phyloP scores from a whole-genome alignment of 2,888 invertebrate genomes.

The Oscheius sp. region DNA sequence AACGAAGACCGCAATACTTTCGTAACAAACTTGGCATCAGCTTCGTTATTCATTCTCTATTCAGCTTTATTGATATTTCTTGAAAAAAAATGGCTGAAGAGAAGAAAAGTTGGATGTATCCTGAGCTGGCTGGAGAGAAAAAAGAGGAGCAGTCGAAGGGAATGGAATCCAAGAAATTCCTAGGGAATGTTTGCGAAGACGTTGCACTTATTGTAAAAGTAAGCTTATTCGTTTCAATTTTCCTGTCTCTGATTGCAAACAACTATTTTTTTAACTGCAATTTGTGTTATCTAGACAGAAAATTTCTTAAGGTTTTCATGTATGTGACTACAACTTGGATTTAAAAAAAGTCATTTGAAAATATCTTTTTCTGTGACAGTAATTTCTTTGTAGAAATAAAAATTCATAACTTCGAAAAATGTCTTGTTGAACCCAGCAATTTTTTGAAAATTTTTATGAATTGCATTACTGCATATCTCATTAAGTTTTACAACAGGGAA shows the following conservation, averaged over 20 bases:
- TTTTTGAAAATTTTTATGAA: too few species aligned
- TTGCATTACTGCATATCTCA: too few species aligned
- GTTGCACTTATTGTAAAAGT: constrained; percentile 25
- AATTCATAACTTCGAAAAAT: too few species aligned
- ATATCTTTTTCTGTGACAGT: too few species aligned
- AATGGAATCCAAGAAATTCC: constrained; percentile 12
- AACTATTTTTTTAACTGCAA: too few species aligned
- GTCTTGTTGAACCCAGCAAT: too few species aligned
- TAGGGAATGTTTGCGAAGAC: constrained; percentile 22
- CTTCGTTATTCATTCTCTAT: background rate
- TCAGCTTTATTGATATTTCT: background rate
- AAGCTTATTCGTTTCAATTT: background rate
- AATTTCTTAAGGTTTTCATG: too few species aligned
- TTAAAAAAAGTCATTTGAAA: too few species aligned
- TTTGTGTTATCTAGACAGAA: background rate
- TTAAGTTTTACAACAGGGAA: too few species aligned
- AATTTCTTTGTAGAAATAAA: too few species aligned
- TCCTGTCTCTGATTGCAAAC: background rate
- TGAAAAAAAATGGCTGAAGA: constrained; percentile 3
- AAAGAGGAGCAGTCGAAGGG: background rate
- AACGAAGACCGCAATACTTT: background rate
- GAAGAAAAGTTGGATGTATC: constrained; percentile 12
- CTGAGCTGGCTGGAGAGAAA: constrained; percentile 1
- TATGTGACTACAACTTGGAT: too few species aligned
- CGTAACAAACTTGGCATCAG: background rate